Conservation (phyloP, 1,140 invertebrate species). For the Ladona fulva region DNA sequence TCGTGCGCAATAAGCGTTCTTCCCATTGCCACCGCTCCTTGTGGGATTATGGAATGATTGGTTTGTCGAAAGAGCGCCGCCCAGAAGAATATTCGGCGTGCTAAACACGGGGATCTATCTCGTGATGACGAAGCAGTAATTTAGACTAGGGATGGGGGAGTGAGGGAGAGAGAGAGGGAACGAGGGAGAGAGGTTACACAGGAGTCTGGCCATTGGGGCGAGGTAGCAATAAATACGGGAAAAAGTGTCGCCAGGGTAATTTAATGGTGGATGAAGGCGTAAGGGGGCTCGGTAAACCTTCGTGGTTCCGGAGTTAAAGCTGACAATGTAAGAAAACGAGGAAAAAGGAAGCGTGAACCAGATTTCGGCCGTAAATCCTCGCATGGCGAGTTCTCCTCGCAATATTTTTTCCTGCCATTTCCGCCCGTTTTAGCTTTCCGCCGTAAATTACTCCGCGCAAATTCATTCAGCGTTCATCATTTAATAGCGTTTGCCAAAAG, state of each 20-base stretch:
- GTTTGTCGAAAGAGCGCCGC: too few species aligned
- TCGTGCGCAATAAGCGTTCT: too few species aligned
- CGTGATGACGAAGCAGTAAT: neutral
- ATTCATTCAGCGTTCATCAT: too few species aligned
- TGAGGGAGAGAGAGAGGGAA: neutral
- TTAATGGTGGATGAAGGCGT: neutral
- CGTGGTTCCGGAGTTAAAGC: neutral
- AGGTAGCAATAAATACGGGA: neutral
- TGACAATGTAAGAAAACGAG: slow-evolving; percentile 5
- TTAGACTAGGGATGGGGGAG: neutral
- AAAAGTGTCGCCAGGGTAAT: neutral
- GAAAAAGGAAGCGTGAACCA: neutral
- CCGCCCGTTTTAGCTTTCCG: too few species aligned
- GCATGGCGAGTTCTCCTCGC: neutral
- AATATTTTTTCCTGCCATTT: neutral
- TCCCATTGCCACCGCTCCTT: too few species aligned
- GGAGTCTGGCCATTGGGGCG: neutral
- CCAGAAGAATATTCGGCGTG: too few species aligned
- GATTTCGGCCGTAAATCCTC: neutral
- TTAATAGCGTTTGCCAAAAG: too few species aligned
- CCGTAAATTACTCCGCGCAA: too few species aligned
- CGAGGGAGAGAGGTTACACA: neutral
- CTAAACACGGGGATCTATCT: neutral
- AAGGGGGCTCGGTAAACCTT: neutral
- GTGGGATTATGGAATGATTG: too few species aligned